Percentiles rank a stretch among this genome's conserved stretches.
Evolutionary conservation across 2,888 invertebrate genomes (phyloP).

Genomic region (Chirona hameri): DNA sequence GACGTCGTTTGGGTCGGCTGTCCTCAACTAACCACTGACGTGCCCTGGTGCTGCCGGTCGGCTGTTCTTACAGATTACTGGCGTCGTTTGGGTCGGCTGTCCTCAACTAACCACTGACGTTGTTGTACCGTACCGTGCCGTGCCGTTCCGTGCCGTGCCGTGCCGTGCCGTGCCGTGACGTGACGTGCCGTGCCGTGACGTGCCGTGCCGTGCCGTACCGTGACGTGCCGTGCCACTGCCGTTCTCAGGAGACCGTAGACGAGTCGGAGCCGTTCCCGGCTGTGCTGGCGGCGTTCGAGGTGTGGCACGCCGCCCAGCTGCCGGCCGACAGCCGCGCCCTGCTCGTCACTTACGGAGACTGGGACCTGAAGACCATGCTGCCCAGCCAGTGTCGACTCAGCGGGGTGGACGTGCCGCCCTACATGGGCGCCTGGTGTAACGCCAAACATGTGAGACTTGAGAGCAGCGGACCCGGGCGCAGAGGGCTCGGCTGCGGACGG

Average conservation of each 20-base stretch:
- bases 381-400: conserved; percentile 52
- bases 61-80: no score
- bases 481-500: no score
- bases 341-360: conserved; percentile 61
- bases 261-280: conserved; percentile 47
- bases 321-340: conserved; percentile 40
- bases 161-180: conserved; percentile 39
- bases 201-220: not conserved
- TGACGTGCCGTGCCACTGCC: conserved; percentile 37
- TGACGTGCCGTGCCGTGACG: conserved; percentile 35
- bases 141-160: conserved; percentile 38
- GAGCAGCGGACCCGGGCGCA: no score
- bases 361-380: conserved; percentile 56
- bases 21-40: no score
- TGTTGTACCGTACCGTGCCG: conserved; percentile 37
- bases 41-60: no score
- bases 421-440: conserved; percentile 57
- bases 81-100: no score
- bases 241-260: not conserved
- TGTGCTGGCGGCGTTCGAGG: conserved; percentile 50
- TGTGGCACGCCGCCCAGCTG: conserved; percentile 51
- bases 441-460: conserved; percentile 53
- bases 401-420: conserved; percentile 46
- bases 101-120: no score
- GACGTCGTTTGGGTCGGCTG: no score